A percentile compares a stretch with the other conserved stretches of the same genome.
phyloP scores from a whole-genome alignment of 2,888 invertebrate species.

The Andrena chrysosceles region DNA sequence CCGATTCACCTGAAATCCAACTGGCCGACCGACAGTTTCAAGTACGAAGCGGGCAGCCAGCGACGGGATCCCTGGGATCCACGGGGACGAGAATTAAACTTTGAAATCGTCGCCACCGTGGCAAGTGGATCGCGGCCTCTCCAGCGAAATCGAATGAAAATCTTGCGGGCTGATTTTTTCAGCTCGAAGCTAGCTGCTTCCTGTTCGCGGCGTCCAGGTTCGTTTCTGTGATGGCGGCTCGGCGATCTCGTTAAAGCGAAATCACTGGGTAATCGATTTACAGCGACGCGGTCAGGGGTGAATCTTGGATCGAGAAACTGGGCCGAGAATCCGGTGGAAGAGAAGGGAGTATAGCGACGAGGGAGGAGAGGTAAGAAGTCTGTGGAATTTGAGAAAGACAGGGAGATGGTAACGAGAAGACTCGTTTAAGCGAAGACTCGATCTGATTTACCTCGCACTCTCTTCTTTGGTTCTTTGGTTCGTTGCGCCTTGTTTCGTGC shows the following conservation, averaged over 20 bases:
- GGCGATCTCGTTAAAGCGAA: conserved; percentile 56
- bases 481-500: conserved; percentile 26
- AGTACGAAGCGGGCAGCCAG: not conserved
- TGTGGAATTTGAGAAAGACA: conserved; percentile 9
- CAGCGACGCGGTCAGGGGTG: conserved; percentile 17
- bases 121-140: conserved; percentile 13
- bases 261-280: conserved; percentile 65
- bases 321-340: conserved; percentile 17
- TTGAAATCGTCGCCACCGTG: conserved; percentile 10
- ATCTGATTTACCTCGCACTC: conserved; percentile 29
- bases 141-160: conserved; percentile 13
- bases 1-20: conserved; percentile 13
- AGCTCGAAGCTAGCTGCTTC: not conserved
- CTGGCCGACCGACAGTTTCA: not conserved
- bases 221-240: conserved; percentile 22
- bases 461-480: conserved; percentile 48
- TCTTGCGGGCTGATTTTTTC: not conserved
- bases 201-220: conserved; percentile 6
- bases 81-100: conserved; percentile 3
- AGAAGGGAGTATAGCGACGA: not conserved
- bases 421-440: conserved; percentile 24
- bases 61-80: not conserved
- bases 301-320: conserved; percentile 14
- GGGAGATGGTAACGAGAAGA: conserved; percentile 59
- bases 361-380: not conserved